These are phyloP conservation scores for Danio kyathit DNA, from an alignment of 2,797 vertebrate species.

Conservation along the genomic window DNA sequence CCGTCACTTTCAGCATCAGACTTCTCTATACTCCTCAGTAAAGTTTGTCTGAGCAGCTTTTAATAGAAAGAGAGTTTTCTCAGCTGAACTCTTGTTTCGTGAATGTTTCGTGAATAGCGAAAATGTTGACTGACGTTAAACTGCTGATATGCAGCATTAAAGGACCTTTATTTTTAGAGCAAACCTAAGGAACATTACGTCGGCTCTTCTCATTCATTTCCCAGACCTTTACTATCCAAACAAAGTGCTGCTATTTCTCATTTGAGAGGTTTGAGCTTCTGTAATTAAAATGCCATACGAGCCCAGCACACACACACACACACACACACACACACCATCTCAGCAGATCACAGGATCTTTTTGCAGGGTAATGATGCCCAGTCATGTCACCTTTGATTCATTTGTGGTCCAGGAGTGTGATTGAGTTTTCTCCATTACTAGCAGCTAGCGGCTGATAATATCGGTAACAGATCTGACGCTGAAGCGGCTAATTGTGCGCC, in stretches of 20 bases:
- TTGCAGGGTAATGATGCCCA: conserved; percentile 20
- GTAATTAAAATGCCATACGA: neutral
- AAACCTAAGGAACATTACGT: neutral
- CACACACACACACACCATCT: neutral
- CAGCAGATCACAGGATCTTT: neutral
- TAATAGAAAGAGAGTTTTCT: too few relatives aligned
- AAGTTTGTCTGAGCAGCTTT: too few relatives aligned
- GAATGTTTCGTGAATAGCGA: neutral
- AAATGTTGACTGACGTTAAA: neutral
- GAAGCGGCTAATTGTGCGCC: conserved; percentile 43
- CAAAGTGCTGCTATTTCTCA: neutral
- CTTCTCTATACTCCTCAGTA: too few relatives aligned
- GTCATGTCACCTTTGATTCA: conserved; percentile 25
- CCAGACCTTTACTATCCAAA: neutral
- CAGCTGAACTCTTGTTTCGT: too few relatives aligned
- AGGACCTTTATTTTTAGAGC: neutral
- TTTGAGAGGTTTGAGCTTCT: neutral
- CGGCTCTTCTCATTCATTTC: neutral
- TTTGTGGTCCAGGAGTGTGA: conserved; percentile 12
- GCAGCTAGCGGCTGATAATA: neutral
- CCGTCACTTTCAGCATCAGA: too few relatives aligned
- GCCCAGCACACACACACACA: too few relatives aligned
- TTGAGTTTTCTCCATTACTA: conserved; percentile 35
- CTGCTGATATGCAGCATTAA: neutral
- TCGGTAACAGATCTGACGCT: conserved; percentile 35